Conservation (phyloP, 2,888 invertebrate species). For the Rotaria magnacalcarata region DNA sequence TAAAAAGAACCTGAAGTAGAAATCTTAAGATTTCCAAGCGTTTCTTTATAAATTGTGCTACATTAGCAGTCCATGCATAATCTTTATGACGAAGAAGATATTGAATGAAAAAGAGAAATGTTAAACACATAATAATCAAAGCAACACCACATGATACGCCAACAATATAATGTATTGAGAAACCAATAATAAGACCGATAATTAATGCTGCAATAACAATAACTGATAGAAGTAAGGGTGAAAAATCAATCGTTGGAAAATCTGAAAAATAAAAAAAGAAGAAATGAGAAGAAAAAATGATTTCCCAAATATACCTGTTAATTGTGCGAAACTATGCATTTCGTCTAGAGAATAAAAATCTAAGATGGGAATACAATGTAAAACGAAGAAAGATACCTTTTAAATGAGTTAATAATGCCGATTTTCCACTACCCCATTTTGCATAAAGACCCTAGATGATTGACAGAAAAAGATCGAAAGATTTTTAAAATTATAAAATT, state of each 20-base stretch:
- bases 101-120: conserved; percentile 61
- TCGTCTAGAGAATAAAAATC: conserved; percentile 69
- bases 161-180: conserved; percentile 59
- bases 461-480: too few relatives aligned
- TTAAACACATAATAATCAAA: conserved; percentile 51
- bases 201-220: conserved; percentile 52
- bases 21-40: conserved; percentile 74
- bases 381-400: conserved; percentile 65
- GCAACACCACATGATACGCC: conserved; percentile 53
- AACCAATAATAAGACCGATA: conserved; percentile 53
- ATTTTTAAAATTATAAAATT: not conserved
- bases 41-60: conserved; percentile 72
- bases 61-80: conserved; percentile 79
- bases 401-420: conserved; percentile 85
- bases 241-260: conserved; percentile 14
- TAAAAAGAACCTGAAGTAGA: conserved; percentile 82
- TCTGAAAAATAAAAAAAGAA: not conserved
- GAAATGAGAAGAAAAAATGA: too few relatives aligned
- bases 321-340: conserved; percentile 89
- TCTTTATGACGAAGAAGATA: conserved; percentile 60
- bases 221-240: conserved; percentile 51
- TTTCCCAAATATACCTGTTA: conserved; percentile 64
- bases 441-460: conserved; percentile 71
- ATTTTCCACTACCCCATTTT: conserved; percentile 97
- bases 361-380: not conserved